Conservation (phyloP, 2,797 vertebrate genomes). For the Pangasius sanitwongsei region DNA sequence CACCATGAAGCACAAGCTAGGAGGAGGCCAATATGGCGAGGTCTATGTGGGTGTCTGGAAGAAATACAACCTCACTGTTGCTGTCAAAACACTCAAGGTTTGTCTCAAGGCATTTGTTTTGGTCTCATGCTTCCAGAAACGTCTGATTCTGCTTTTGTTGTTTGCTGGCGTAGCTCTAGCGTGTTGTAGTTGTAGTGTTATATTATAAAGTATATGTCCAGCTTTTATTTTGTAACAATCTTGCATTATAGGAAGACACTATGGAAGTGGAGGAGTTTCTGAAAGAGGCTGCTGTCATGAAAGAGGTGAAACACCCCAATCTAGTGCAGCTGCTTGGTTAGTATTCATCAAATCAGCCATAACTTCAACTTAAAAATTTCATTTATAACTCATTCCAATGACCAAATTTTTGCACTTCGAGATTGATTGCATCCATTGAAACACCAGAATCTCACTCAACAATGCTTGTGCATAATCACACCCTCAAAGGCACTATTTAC, state of each 20-base stretch:
- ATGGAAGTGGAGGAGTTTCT: conserved; percentile 99
- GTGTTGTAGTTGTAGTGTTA: background rate
- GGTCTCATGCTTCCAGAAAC: too few species aligned
- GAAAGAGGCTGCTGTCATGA: conserved; percentile 98
- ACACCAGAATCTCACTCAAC: background rate
- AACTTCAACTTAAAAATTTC: too few species aligned
- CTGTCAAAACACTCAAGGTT: conserved; percentile 98
- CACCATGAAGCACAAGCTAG: conserved; percentile 99
- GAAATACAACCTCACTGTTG: conserved; percentile 96
- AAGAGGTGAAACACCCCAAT: conserved; percentile 98
- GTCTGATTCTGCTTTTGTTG: background rate
- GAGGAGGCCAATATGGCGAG: conserved; percentile 97
- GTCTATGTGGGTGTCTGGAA: conserved; percentile 98
- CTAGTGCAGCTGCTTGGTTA: conserved; percentile 85
- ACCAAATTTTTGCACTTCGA: background rate
- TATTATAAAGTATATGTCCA: background rate
- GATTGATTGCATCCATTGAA: background rate
- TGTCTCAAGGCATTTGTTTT: background rate
- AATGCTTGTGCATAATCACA: background rate
- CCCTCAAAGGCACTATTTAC: background rate
- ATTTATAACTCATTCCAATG: background rate
- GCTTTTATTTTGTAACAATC: background rate
- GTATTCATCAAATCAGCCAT: conserved; percentile 42
- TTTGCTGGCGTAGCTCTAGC: background rate
- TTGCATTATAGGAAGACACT: conserved; percentile 87